These are phyloP conservation scores for Tenthredo amoena DNA, from an alignment of 2,888 invertebrate species.

Conservation along the genomic window DNA sequence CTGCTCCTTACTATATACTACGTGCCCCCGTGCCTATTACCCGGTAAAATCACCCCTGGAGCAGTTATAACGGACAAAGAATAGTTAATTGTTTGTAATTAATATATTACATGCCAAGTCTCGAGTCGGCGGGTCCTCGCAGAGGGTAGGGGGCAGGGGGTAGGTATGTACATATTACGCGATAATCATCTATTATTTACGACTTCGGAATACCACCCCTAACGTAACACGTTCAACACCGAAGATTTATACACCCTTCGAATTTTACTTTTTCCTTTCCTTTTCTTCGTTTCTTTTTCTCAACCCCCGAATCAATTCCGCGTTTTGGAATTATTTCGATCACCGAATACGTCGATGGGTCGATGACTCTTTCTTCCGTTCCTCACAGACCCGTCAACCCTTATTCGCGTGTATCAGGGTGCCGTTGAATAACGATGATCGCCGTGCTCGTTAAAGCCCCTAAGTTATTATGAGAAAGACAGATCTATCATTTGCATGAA, in stretches of 20 bases:
- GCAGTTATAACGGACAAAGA: constrained; percentile 60
- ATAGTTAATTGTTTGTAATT: constrained; percentile 74
- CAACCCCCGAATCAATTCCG: background rate
- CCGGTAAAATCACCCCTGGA: background rate
- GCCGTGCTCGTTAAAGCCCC: background rate
- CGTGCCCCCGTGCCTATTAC: background rate
- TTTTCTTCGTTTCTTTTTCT: background rate
- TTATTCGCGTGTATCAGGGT: too few species aligned
- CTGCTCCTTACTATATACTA: background rate
- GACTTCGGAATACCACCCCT: constrained; percentile 32
- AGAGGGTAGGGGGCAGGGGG: background rate
- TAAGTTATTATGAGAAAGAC: background rate
- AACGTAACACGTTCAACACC: background rate
- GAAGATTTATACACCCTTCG: background rate
- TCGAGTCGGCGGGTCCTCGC: constrained; percentile 63
- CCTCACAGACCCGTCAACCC: too few species aligned
- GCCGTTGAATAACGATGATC: background rate
- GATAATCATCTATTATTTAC: constrained; percentile 72
- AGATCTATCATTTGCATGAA: constrained; percentile 22
- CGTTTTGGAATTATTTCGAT: too few species aligned
- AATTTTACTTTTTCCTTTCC: background rate
- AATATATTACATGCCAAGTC: constrained; percentile 73
- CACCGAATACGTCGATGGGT: too few species aligned
- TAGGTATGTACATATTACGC: constrained; percentile 63
- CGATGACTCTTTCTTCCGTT: too few species aligned